Percentiles rank a stretch among this genome's conserved stretches.
phyloP scores from a whole-genome alignment of 2,888 invertebrate species.

The Caenorhabditis sp. region DNA sequence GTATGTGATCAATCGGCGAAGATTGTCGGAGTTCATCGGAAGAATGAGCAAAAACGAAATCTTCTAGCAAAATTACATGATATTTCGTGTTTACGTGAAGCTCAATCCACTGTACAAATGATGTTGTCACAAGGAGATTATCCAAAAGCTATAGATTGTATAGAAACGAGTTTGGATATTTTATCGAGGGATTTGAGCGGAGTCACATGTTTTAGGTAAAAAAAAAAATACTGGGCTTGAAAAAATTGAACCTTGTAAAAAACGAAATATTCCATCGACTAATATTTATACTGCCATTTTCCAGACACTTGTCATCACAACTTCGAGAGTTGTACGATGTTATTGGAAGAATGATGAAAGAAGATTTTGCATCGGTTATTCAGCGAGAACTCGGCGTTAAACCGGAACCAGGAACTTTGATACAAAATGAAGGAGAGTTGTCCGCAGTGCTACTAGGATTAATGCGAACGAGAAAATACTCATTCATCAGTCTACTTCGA shows the following conservation, averaged over 20 bases:
- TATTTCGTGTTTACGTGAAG: constrained; percentile 77
- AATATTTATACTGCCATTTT: too few species aligned
- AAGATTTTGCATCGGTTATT: constrained; percentile 90
- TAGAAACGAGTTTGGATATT: constrained; percentile 86
- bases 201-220: constrained; percentile 85
- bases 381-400: constrained; percentile 82
- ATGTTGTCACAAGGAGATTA: constrained; percentile 93
- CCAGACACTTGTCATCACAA: constrained; percentile 92
- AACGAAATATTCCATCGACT: too few species aligned
- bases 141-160: constrained; percentile 89
- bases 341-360: constrained; percentile 94
- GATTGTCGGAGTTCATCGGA: constrained; percentile 55
- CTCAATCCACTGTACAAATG: constrained; percentile 94
- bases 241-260: too few species aligned
- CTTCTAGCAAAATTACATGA: constrained; percentile 59
- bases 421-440: constrained; percentile 79
- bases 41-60: constrained; percentile 53
- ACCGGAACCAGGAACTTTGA: constrained; percentile 72
- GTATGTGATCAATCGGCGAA: constrained; percentile 54
- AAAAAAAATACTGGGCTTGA: too few species aligned
- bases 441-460: constrained; percentile 89
- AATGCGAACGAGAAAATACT: constrained; percentile 84
- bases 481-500: constrained; percentile 80
- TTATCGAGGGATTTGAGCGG: constrained; percentile 88
- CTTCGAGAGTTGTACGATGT: constrained; percentile 91